A percentile compares a stretch with the other conserved stretches of the same genome.
Evolutionary conservation across 2,888 invertebrate genomes (phyloP).

Genomic region (Uropetala carovei): DNA sequence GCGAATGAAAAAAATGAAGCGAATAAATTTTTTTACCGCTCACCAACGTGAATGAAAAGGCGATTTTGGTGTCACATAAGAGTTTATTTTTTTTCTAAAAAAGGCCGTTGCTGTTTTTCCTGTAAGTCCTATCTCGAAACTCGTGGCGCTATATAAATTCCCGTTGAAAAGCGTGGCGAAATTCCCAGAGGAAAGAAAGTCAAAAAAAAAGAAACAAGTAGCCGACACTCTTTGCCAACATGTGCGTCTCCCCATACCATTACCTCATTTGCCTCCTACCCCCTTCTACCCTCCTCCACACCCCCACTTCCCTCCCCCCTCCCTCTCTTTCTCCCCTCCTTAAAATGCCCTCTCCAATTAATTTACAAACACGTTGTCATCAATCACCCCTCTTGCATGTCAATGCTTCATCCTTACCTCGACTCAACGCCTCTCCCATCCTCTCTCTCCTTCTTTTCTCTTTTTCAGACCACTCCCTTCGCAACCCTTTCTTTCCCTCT

Average conservation of each 20-base stretch:
- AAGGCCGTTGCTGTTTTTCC: background rate
- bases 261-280: too few relatives aligned
- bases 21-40: too few relatives aligned
- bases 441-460: background rate
- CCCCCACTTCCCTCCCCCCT: background rate
- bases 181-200: background rate
- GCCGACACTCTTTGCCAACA: background rate
- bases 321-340: background rate
- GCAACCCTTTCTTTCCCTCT: background rate
- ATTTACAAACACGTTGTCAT: constrained; percentile 12
- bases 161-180: background rate
- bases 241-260: background rate
- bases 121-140: background rate
- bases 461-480: background rate
- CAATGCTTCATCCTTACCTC: background rate
- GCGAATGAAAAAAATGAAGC: too few relatives aligned
- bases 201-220: background rate
- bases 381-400: background rate
- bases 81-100: background rate
- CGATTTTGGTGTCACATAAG: too few relatives aligned
- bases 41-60: too few relatives aligned
- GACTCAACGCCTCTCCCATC: background rate
- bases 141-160: background rate
- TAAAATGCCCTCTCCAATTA: constrained; percentile 35
- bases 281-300: background rate